phyloP scores from a whole-genome alignment of 2,888 invertebrate genomes.

The Andrena minutula region DNA sequence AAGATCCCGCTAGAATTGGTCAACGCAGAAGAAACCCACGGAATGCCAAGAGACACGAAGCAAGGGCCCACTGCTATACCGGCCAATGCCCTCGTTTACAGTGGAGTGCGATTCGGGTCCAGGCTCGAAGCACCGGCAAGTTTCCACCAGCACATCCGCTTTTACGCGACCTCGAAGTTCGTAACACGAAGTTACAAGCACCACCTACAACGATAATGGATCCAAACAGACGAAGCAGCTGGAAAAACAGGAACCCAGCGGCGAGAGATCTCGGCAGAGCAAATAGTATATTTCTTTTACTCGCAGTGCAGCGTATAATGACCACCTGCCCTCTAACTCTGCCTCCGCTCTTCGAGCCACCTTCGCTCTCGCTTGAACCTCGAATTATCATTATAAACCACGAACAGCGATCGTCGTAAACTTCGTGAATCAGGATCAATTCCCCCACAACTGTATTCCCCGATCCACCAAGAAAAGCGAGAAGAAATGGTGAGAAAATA shows the following conservation, averaged over 20 bases:
- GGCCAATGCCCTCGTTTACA: background rate
- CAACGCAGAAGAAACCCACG: background rate
- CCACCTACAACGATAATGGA: constrained; percentile 7
- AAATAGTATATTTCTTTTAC: background rate
- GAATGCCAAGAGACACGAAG: background rate
- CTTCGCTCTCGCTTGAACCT: background rate
- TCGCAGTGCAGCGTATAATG: background rate
- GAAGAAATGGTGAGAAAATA: too few species aligned
- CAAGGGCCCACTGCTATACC: background rate
- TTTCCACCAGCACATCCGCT: background rate
- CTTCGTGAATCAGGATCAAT: background rate
- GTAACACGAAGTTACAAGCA: constrained; percentile 5
- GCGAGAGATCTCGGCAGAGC: background rate
- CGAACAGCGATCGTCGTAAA: background rate
- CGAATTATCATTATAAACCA: background rate
- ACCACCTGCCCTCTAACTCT: background rate
- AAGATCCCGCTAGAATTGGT: too few species aligned
- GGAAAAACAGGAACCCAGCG: constrained; percentile 1
- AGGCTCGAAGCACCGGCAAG: background rate
- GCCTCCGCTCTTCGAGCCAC: background rate
- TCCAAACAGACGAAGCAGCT: constrained; percentile 2
- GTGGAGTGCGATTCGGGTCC: background rate
- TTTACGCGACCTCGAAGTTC: constrained; percentile 1
- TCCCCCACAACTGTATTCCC: too few species aligned
- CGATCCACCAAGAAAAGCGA: too few species aligned